Evolutionary conservation across 2,113 vertebrate species (phyloP), one percentile per base, ranked within the genome.

Genomic region (Illadopsis cleaveri): DNA sequence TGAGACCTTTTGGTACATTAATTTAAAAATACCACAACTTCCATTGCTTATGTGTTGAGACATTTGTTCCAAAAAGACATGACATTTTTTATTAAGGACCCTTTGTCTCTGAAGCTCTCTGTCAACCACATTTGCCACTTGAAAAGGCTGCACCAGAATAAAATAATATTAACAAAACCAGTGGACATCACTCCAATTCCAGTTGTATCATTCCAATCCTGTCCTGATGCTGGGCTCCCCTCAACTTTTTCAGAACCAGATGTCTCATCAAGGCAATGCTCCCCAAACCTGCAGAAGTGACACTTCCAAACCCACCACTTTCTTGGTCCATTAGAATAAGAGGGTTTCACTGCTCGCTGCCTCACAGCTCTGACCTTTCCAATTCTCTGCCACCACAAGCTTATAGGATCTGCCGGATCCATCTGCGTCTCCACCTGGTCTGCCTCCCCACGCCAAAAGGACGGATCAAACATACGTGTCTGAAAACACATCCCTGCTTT

Each of bases 341-440:
- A 42, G 30, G 54, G 31, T 35, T 89, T 82, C 65, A 18, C 56
- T 93, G 30, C 88, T 82, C 77, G 3, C 66, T 65, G 92, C 65
- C 56, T 90, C 53, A n/a, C 61, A 90, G 65, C 65, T 83, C 90
- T 93, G 95, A 97, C 95, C 96, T 97, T 96, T 96, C 68, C 83
- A 84, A 82, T 94, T 82, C 92, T 88, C 86, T 96, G 91, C 94
- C 85, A 94, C 95, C 89, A 83, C 82, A 90, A 97, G 96, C 96
- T 97, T 97, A 97, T 78, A 37, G 96, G 96, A 97, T 97, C 95
- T 94, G 94, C 86, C 5, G 11, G 89, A 93, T 95, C 96, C 96
- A 97, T 97, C 96, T 96, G 96, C 4, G 3, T 56, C 93, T 88
- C 94, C 95, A 96, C 96, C 95, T 96, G 95, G 90, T 83, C 94